phyloP scores from a whole-genome alignment of 2,888 invertebrate genomes.

The Dichetophora obliterata region DNA sequence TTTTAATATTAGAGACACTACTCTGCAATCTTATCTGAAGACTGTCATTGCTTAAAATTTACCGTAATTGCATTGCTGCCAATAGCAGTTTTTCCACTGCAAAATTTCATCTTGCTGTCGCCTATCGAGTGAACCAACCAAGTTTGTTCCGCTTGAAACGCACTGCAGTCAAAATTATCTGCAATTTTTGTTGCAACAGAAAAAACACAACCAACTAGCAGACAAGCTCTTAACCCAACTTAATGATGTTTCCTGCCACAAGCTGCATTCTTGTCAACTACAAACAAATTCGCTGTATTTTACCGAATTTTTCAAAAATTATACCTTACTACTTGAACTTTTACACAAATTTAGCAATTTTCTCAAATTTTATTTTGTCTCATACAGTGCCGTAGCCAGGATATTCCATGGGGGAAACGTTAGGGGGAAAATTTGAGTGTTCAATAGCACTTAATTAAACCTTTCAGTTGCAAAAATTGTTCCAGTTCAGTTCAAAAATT shows the following conservation, averaged over 20 bases:
- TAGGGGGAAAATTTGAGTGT: too few species aligned
- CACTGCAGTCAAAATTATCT: conserved; percentile 7
- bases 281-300: background rate
- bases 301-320: background rate
- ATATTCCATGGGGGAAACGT: conserved; percentile 14
- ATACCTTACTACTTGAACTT: background rate
- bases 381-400: too few species aligned
- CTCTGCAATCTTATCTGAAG: too few species aligned
- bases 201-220: background rate
- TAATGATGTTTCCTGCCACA: background rate
- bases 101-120: background rate
- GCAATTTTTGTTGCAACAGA: background rate
- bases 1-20: too few species aligned
- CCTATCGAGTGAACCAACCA: background rate
- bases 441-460: too few species aligned
- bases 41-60: too few species aligned
- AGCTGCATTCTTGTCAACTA: background rate
- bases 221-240: background rate
- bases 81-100: background rate
- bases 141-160: background rate
- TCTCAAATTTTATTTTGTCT: background rate
- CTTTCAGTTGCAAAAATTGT: too few species aligned
- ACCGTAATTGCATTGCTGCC: background rate
- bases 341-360: background rate
- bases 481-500: too few species aligned